Evolutionary conservation across 2,113 vertebrate species (phyloP).

Genomic region (Chaetodon auriga): DNA sequence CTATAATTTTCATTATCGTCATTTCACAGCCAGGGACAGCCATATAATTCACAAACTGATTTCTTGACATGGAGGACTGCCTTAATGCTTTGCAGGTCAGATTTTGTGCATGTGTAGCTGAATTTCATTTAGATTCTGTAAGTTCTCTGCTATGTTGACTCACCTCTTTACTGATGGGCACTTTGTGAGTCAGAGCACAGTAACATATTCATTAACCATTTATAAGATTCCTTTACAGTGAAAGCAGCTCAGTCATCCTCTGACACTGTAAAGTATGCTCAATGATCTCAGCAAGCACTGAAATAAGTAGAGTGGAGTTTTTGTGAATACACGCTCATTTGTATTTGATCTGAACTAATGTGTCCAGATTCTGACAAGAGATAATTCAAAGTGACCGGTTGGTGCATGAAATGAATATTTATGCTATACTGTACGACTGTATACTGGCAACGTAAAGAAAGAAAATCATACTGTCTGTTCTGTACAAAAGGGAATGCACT

Average conservation of each 20-base stretch:
- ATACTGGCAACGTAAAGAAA: constrained; percentile 27
- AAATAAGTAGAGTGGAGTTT: neutral
- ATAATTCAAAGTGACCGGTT: neutral
- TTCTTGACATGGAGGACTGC: neutral
- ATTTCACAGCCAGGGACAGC: neutral
- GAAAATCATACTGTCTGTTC: constrained; percentile 13
- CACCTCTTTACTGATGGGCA: neutral
- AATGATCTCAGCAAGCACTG: constrained; percentile 1
- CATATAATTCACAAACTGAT: neutral
- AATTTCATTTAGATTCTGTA: neutral
- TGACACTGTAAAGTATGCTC: neutral
- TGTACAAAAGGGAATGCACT: constrained; percentile 47
- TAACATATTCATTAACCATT: constrained; percentile 32
- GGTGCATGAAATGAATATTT: constrained; percentile 19
- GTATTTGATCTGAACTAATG: constrained; percentile 8
- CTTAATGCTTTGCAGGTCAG: neutral
- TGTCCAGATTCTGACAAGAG: neutral
- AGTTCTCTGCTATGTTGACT: neutral
- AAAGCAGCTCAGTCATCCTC: constrained; percentile 2
- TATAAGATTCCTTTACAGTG: neutral
- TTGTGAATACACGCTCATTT: neutral
- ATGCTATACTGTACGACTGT: neutral
- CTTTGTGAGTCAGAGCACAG: constrained; percentile 4
- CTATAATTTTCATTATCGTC: neutral
- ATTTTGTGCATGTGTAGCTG: neutral